A percentile compares a stretch with the other conserved stretches of the same genome.
Evolutionary conservation across 2,888 invertebrate genomes (phyloP).

Genomic region (Tribolium freemani): DNA sequence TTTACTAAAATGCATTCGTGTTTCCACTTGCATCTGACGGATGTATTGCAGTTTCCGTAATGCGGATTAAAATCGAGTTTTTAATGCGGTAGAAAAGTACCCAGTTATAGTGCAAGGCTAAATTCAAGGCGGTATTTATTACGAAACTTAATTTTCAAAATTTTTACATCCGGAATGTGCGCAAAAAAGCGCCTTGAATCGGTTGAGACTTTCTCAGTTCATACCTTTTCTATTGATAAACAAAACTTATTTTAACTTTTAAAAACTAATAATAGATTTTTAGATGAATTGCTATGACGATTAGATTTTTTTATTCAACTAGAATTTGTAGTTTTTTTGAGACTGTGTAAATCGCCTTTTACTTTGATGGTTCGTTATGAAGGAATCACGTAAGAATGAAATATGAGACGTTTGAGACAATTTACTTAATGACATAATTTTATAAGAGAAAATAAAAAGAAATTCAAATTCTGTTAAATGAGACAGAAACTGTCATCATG

Average conservation of each 20-base stretch:
- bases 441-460: background rate
- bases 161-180: background rate
- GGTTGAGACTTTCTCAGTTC: background rate
- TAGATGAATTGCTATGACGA: too few relatives aligned
- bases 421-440: background rate
- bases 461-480: background rate
- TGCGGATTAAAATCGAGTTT: slow-evolving; percentile 42
- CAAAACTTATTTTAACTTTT: background rate
- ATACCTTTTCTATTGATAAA: too few relatives aligned
- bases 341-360: too few relatives aligned
- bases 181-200: background rate
- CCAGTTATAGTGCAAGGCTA: slow-evolving; percentile 9
- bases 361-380: background rate
- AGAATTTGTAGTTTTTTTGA: too few relatives aligned
- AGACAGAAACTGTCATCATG: background rate
- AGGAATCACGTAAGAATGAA: background rate
- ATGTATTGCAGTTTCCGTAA: slow-evolving; percentile 44
- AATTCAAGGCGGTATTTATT: slow-evolving; percentile 21
- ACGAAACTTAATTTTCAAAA: background rate
- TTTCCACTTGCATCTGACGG: slow-evolving; percentile 45
- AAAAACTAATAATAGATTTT: too few relatives aligned
- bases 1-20: slow-evolving; percentile 47
- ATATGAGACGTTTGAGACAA: background rate
- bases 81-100: slow-evolving; percentile 1
- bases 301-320: too few relatives aligned